Percentiles rank a stretch among this genome's conserved stretches.
phyloP scores from a whole-genome alignment of 2,113 vertebrate genomes.

The Climacteris rufus region DNA sequence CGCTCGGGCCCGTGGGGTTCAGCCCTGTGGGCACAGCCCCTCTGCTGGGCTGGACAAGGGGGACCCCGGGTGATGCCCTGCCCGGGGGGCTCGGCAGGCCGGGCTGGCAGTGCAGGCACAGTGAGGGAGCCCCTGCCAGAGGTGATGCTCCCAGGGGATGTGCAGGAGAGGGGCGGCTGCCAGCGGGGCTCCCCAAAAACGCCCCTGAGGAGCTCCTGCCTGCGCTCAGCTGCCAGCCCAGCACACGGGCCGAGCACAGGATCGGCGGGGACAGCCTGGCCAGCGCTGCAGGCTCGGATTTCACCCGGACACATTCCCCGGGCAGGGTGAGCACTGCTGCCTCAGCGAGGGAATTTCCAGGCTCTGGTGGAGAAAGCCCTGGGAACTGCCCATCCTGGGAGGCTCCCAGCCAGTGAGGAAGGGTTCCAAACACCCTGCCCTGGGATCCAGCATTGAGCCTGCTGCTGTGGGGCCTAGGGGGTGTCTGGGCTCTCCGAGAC shows the following conservation, averaged over 20 bases:
- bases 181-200: not conserved
- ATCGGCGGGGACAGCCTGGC: not conserved
- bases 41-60: not conserved
- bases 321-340: not conserved
- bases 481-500: accelerated
- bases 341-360: not conserved
- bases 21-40: not conserved
- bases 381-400: not conserved
- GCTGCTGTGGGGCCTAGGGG: accelerated
- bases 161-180: not conserved
- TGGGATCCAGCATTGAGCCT: not conserved
- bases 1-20: accelerated
- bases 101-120: not conserved
- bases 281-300: not conserved
- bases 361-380: not conserved
- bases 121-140: not conserved
- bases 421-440: not conserved
- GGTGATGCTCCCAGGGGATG: not conserved
- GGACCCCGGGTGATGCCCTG: accelerated
- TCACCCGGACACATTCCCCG: not conserved
- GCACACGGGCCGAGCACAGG: not conserved
- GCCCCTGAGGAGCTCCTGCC: not conserved
- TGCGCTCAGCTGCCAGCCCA: not conserved
- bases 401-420: not conserved
- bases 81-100: accelerated